phyloP scores from a whole-genome alignment of 2,797 vertebrate genomes.

The Rhinophrynus dorsalis region DNA sequence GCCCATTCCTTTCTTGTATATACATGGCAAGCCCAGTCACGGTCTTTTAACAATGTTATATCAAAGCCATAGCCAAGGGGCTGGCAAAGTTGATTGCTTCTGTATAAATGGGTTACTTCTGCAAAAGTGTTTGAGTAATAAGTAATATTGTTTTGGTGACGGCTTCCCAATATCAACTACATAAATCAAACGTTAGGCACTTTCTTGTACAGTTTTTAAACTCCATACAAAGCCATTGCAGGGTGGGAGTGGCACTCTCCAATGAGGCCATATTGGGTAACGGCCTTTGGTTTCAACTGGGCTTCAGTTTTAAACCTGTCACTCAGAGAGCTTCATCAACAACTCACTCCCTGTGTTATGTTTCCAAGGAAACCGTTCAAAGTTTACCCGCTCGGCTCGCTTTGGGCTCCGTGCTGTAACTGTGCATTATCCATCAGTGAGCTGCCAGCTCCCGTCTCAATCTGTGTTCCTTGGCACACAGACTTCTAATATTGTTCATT shows the following conservation, averaged over 20 bases:
- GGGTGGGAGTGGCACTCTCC: conserved; percentile 14
- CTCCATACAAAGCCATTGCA: conserved; percentile 22
- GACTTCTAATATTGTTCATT: conserved; percentile 56
- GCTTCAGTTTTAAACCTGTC: conserved; percentile 44
- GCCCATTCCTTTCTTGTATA: too few species aligned
- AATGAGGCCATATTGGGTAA: conserved; percentile 47
- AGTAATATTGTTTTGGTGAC: neutral
- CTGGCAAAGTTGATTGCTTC: too few species aligned
- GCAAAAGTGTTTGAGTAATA: neutral
- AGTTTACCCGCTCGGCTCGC: conserved; percentile 53
- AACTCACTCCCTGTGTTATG: conserved; percentile 37
- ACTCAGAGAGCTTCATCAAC: conserved; percentile 36
- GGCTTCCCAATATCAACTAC: neutral
- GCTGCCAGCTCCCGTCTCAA: conserved; percentile 59
- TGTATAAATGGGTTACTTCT: neutral
- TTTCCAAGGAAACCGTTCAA: conserved; percentile 54
- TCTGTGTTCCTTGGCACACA: conserved; percentile 61
- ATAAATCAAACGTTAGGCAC: neutral
- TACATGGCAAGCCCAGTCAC: too few species aligned
- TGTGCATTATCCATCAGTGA: conserved; percentile 56
- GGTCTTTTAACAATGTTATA: too few species aligned
- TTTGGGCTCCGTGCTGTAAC: conserved; percentile 34
- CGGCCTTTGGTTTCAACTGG: conserved; percentile 8
- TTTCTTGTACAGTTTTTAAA: neutral
- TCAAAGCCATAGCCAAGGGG: too few species aligned